phyloP scores from a whole-genome alignment of 1,140 invertebrate species.

The Sycobia sp. region DNA sequence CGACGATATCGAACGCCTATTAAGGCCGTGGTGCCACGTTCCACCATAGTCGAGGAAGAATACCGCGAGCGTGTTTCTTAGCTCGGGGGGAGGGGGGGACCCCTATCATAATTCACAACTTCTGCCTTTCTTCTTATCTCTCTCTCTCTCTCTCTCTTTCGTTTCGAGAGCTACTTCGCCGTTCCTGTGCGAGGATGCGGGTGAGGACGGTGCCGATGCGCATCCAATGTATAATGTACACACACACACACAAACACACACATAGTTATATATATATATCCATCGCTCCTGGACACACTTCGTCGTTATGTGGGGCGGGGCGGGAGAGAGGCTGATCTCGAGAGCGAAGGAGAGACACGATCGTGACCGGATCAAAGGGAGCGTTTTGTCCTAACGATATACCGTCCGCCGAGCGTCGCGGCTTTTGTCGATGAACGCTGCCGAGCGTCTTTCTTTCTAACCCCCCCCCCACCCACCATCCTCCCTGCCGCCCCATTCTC shows the following conservation, averaged over 20 bases:
- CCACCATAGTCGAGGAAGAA: too few species aligned
- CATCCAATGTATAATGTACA: too few species aligned
- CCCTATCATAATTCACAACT: conserved; percentile 53
- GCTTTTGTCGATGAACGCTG: not conserved
- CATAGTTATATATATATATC: too few species aligned
- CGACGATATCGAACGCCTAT: too few species aligned
- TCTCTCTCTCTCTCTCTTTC: conserved; percentile 8
- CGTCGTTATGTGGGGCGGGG: conserved; percentile 4
- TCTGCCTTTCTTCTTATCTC: conserved; percentile 47
- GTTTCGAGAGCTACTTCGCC: too few species aligned
- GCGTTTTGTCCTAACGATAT: conserved; percentile 30
- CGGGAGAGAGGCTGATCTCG: too few species aligned
- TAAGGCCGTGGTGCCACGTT: too few species aligned
- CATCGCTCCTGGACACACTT: not conserved
- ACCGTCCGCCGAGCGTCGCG: not conserved
- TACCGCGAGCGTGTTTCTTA: not conserved
- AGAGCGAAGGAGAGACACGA: conserved; percentile 4
- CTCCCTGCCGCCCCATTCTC: too few species aligned
- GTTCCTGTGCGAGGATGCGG: too few species aligned
- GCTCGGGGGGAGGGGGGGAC: too few species aligned
- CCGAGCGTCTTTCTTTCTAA: too few species aligned
- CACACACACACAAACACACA: too few species aligned
- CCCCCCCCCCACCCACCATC: not conserved
- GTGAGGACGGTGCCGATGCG: conserved; percentile 47
- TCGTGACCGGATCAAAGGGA: conserved; percentile 49